These are phyloP conservation scores for Oopsacas minuta DNA, from an alignment of 37 sponge, comb jelly and placozoan genomes.

Conservation along the genomic window DNA sequence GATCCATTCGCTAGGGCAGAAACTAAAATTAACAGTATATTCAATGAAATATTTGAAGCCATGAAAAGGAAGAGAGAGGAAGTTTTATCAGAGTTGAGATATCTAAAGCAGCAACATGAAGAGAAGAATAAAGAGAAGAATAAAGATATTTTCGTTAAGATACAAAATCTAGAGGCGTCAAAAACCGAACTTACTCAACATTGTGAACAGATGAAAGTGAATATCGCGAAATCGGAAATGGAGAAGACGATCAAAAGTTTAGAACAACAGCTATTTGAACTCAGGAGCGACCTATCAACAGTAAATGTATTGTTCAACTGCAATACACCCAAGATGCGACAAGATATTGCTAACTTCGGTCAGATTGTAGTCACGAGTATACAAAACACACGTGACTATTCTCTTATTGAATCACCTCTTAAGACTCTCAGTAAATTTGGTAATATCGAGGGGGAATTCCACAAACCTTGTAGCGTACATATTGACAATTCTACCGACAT, in stretches of 20 bases:
- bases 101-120: neutral
- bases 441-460: neutral
- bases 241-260: neutral
- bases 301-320: neutral
- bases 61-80: neutral
- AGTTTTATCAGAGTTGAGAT: neutral
- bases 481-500: neutral
- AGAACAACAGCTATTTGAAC: neutral
- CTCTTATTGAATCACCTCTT: neutral
- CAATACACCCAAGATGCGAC: neutral
- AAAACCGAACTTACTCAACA: neutral
- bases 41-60: neutral
- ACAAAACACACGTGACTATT: neutral
- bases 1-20: neutral
- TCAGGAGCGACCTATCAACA: neutral
- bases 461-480: neutral
- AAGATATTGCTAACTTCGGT: neutral
- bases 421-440: neutral
- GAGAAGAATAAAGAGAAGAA: neutral
- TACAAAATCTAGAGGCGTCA: neutral
- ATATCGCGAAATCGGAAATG: neutral
- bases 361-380: neutral
- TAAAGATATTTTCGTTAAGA: too few species aligned
- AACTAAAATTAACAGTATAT: neutral
- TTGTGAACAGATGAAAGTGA: neutral